Evolutionary conservation across 1,140 invertebrate species (phyloP).

Genomic region (Atopsyche davidsoni): DNA sequence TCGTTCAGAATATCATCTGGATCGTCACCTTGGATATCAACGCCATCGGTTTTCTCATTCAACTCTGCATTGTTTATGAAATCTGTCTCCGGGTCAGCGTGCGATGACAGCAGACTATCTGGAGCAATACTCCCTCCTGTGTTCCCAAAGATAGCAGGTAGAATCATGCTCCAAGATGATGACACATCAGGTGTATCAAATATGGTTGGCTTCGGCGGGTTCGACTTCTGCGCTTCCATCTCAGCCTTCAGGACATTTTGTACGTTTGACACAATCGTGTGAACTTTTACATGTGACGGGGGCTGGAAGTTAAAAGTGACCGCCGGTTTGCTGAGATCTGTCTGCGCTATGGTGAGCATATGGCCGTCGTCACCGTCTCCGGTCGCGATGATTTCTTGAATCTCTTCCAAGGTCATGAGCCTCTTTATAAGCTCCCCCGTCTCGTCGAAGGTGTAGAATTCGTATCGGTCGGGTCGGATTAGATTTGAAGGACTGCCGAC

Average conservation of each 20-base stretch:
- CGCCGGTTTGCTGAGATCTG: constrained; percentile 40
- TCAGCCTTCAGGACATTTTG: constrained; percentile 75
- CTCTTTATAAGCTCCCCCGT: constrained; percentile 72
- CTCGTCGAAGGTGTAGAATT: constrained; percentile 79
- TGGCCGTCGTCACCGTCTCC: constrained; percentile 58
- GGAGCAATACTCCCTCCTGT: constrained; percentile 57
- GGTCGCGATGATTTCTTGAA: constrained; percentile 73
- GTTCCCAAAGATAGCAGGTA: constrained; percentile 70
- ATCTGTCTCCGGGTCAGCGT: constrained; percentile 52
- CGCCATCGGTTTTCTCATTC: constrained; percentile 4
- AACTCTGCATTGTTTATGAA: constrained; percentile 40
- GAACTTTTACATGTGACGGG: constrained; percentile 60
- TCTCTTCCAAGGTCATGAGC: constrained; percentile 76
- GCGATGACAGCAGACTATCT: constrained; percentile 46
- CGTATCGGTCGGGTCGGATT: constrained; percentile 71
- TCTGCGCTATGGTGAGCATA: constrained; percentile 47
- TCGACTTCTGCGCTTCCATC: constrained; percentile 60
- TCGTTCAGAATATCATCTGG: constrained; percentile 19
- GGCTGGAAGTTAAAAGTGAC: constrained; percentile 43
- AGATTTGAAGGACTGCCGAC: constrained; percentile 70
- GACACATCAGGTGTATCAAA: constrained; percentile 64
- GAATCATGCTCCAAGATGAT: constrained; percentile 70
- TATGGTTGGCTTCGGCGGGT: constrained; percentile 50
- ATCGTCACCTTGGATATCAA: constrained; percentile 29
- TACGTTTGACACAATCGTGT: constrained; percentile 72